A percentile compares a stretch with the other conserved stretches of the same genome.
Evolutionary conservation across 2,888 invertebrate genomes (phyloP).

Genomic region (Chymomyza procnemis): DNA sequence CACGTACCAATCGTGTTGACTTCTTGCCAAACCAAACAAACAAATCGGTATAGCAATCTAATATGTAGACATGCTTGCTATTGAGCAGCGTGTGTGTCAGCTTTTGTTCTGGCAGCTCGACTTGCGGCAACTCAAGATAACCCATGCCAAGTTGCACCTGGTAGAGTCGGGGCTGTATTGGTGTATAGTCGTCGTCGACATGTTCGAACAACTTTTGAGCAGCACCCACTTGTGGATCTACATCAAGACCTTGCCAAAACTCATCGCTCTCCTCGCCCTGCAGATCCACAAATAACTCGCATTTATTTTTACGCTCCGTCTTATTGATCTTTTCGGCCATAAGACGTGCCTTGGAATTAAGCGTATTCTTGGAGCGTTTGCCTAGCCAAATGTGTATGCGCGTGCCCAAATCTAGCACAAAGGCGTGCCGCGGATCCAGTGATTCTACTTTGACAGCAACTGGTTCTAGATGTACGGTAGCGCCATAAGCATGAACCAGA

Average conservation of each 20-base stretch:
- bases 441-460: constrained; percentile 85
- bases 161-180: constrained; percentile 86
- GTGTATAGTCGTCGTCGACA: constrained; percentile 67
- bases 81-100: constrained; percentile 88
- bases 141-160: constrained; percentile 99
- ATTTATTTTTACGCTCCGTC: constrained; percentile 96
- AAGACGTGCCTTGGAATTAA: constrained; percentile 87
- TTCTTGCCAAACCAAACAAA: constrained; percentile 99
- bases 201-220: constrained; percentile 78
- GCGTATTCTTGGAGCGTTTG: constrained; percentile 89
- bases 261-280: constrained; percentile 90
- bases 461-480: constrained; percentile 92
- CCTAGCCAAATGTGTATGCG: constrained; percentile 93
- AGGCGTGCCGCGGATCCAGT: constrained; percentile 94
- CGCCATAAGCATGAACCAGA: constrained; percentile 92
- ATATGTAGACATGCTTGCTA: constrained; percentile 95
- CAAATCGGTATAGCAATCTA: constrained; percentile 95
- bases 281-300: constrained; percentile 90
- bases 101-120: constrained; percentile 86
- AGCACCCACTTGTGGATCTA: constrained; percentile 73
- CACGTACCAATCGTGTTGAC: constrained; percentile 94
- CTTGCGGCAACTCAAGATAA: constrained; percentile 97
- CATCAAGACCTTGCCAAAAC: constrained; percentile 89
- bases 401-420: constrained; percentile 91
- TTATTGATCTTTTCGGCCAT: constrained; percentile 99